phyloP scores from a whole-genome alignment of 2,888 invertebrate genomes.

The Ophion obscuratus region DNA sequence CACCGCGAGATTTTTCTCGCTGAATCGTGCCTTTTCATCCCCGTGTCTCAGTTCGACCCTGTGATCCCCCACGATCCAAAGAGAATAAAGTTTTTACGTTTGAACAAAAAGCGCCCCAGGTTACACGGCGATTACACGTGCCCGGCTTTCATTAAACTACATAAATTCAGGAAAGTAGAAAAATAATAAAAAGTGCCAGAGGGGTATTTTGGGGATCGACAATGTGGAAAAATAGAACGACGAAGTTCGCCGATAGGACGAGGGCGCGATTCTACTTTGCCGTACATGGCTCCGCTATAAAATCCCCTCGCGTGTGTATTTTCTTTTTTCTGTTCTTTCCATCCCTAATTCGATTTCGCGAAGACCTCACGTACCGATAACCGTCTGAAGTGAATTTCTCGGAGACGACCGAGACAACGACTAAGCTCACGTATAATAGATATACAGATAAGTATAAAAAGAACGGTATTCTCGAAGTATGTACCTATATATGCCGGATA shows the following conservation, averaged over 20 bases:
- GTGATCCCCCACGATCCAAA: no score
- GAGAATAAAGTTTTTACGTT: not conserved
- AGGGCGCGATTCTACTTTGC: slow-evolving; percentile 15
- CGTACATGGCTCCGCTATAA: slow-evolving; percentile 20
- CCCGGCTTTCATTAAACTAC: slow-evolving; percentile 21
- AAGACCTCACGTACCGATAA: slow-evolving; percentile 58
- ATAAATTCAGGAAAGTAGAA: not conserved
- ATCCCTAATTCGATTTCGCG: slow-evolving; percentile 50
- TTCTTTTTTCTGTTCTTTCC: slow-evolving; percentile 13
- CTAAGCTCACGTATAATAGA: slow-evolving; percentile 42
- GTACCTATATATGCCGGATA: slow-evolving; percentile 3
- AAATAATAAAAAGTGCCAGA: slow-evolving; percentile 20
- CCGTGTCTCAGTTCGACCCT: no score
- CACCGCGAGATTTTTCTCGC: not conserved
- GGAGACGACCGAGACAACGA: slow-evolving; percentile 22
- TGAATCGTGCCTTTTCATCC: not conserved
- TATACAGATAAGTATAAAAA: slow-evolving; percentile 32
- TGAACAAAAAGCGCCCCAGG: not conserved
- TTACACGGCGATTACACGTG: not conserved
- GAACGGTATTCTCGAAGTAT: slow-evolving; percentile 7
- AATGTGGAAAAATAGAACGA: slow-evolving; percentile 26
- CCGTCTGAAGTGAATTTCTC: slow-evolving; percentile 59
- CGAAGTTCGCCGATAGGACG: not conserved
- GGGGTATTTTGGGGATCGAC: not conserved
- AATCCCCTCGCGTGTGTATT: slow-evolving; percentile 4